Base-by-base conservation (phyloP, 1,140 invertebrate genomes). In the Sinonovacula constricta region DNA sequence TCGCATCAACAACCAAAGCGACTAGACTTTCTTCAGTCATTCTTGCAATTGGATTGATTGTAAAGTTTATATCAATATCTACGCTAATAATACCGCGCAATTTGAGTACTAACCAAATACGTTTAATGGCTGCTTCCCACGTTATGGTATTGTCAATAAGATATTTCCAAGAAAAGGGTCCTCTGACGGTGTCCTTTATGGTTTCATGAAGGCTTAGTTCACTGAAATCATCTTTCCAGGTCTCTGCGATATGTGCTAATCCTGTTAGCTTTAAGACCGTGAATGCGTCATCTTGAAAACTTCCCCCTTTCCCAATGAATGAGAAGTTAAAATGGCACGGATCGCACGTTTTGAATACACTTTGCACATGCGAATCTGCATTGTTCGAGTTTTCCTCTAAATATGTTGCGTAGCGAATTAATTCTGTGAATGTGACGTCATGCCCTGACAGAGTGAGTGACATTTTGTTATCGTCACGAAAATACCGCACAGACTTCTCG, bases 351-450 rank as follows among this genome's bases (percentile, higher is more conserved):
- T 74, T 74, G 57, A 54, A 65, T 31, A 62, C 56, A 31, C 71
- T 74, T 7, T 54, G 22, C 28, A 67, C 78, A 51, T 74, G 71
- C 12, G 57, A 30, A 65, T 74, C 60, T 36, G 57, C n/a, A 14
- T 22, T 24, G 34, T 28, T 33, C 33, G 22, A 15, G 18, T 31
- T 4, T 15, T 49, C 53, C 39, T 74, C 71, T 4, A 18, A 15
- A 22, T 22, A 22, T 5, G 39, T 57, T 0, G 34, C 71, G 54
- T 18, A 74, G 53, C 56, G 49, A 18, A 74, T 3, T 65, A 74
- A 74, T 33, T 74, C 71, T 12, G 59, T 30, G 30, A 74, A 74
- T 33, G 71, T 74, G 2, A 74, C 60, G 26, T 74, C 71, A 53
- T 74, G 71, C 12, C 81, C 71, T 60, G 71, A 15, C 12, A 7